Evolutionary conservation across 2,113 vertebrate genomes (phyloP).

Genomic region (Chlorocebus sabaeus): DNA sequence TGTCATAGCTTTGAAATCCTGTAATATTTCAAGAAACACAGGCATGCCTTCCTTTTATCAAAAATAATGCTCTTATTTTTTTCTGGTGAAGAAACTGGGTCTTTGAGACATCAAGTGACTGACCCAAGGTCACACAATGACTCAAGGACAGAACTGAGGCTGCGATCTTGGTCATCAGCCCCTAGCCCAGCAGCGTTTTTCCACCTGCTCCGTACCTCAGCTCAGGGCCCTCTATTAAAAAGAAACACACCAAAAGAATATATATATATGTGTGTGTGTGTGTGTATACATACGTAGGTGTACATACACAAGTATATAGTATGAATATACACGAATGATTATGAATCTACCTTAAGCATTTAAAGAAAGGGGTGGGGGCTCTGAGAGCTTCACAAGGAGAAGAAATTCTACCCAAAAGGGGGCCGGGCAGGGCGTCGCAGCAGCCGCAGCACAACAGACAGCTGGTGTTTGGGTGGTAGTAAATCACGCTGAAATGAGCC

Average conservation of each 20-base stretch:
- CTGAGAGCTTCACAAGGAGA: constrained; percentile 62
- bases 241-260: neutral
- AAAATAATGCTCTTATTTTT: neutral
- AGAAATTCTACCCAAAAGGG: constrained; percentile 49
- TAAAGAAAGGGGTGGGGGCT: constrained; percentile 46
- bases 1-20: neutral
- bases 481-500: constrained; percentile 98
- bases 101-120: neutral
- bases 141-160: neutral
- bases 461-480: constrained; percentile 99
- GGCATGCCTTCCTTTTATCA: neutral
- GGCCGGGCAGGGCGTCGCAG: neutral
- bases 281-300: neutral
- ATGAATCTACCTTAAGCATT: neutral
- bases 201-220: neutral
- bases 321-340: neutral
- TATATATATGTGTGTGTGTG: neutral
- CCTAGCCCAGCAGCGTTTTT: neutral
- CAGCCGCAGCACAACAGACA: constrained; percentile 90
- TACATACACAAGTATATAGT: neutral
- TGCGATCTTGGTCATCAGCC: neutral
- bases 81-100: neutral
- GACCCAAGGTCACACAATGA: neutral
- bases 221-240: neutral
- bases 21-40: neutral